phyloP scores from a whole-genome alignment of 2,888 invertebrate species.

The Drosophila diplacantha region DNA sequence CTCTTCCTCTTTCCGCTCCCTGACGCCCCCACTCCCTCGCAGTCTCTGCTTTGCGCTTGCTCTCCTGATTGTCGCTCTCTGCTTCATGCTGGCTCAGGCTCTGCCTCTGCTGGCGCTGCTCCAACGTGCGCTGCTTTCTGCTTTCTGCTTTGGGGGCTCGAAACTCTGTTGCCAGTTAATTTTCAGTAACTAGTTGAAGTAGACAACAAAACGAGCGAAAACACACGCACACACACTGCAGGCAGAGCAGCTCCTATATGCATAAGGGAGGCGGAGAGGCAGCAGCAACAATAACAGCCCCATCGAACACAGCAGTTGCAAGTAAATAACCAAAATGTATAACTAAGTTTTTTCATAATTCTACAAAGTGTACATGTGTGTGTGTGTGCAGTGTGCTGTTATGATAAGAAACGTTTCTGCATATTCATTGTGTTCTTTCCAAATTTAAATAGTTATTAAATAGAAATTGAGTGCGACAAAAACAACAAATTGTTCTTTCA shows the following conservation, averaged over 20 bases:
- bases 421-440: conserved; percentile 4
- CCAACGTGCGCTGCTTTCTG: conserved; percentile 34
- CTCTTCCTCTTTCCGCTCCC: conserved; percentile 16
- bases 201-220: conserved; percentile 57
- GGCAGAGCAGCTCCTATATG: conserved; percentile 29
- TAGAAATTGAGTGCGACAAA: neutral
- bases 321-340: conserved; percentile 32
- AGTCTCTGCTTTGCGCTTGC: conserved; percentile 29
- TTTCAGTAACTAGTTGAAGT: conserved; percentile 72
- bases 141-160: conserved; percentile 40
- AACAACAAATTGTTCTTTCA: conserved; percentile 24
- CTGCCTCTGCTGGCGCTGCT: conserved; percentile 31
- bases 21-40: conserved; percentile 10
- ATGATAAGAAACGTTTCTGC: conserved; percentile 5
- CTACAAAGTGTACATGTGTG: neutral
- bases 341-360: conserved; percentile 8
- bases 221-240: conserved; percentile 34
- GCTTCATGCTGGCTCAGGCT: conserved; percentile 36
- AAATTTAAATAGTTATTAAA: conserved; percentile 5
- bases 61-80: conserved; percentile 31
- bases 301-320: conserved; percentile 21
- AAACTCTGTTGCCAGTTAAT: conserved; percentile 65
- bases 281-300: conserved; percentile 7
- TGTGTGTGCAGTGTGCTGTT: conserved; percentile 3
- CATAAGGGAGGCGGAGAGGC: conserved; percentile 21